Base-by-base conservation (phyloP, 2,797 vertebrate genomes). In the Manis crassicaudata region DNA sequence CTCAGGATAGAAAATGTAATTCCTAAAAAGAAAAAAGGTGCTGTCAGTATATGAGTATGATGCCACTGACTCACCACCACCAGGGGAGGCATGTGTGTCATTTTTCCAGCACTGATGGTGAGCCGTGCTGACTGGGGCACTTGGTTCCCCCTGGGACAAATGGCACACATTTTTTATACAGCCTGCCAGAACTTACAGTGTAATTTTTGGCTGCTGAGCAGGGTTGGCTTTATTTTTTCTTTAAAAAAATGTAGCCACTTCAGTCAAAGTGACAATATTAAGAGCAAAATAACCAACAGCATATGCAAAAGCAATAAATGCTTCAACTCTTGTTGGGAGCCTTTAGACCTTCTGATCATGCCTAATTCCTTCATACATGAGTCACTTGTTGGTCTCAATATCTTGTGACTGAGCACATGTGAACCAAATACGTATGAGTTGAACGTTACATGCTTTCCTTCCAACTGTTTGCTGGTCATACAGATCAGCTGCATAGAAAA, bases 21-120 rank as follows among this genome's bases (percentile, higher is more conserved):
- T 97, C 91, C 97, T 96, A 73, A 93, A 97, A 88, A 95, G 94
- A 96, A 96, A 94, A 46, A 89, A 87, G 86, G 27, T 70, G 77
- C 92, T 89, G 79, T 96, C 92, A 27, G 58, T 65, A 27, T 52
- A 40, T 17, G 60, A 95, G 79, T 18, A 70, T 20, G 80, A 81
- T 54, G 60, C 52, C 54, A 63, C 90, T 87, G 90, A 95, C 73
- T 95, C 92, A 82, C 56, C 65, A 7, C 0, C 21, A 79, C 58
- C 67, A 73, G 27, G 62, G 67, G 60, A 72, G 60, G 46, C 81
- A 37, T 5, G 27, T 67, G 81, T 73, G 46, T 72, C 58, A 60
- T 63, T 95, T 93, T 96, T 87, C 92, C 87, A 97, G 92, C 13
- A 60, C 23, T 95, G 68, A 88, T 56, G 77, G 93, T 68, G 58